Evolutionary conservation across 1,140 invertebrate genomes (phyloP).

Genomic region (Drosophila seguyi): DNA sequence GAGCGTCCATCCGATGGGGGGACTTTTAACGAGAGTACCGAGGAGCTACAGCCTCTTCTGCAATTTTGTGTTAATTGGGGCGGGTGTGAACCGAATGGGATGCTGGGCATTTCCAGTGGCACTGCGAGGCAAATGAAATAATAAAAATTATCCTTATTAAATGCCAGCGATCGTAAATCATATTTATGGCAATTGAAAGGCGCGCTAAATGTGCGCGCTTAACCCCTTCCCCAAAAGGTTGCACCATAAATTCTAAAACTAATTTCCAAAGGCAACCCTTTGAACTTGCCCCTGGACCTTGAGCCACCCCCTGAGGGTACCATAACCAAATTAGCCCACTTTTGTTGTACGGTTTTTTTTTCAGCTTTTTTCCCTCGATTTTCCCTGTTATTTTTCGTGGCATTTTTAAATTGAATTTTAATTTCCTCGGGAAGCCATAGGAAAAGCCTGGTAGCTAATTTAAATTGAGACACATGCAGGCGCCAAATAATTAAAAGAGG

Average conservation of each 20-base stretch:
- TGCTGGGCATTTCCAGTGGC: conserved; percentile 30
- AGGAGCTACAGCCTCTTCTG: conserved; percentile 25
- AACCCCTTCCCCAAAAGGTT: not conserved
- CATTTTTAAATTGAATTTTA: conserved; percentile 84
- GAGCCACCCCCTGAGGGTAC: conserved; percentile 39
- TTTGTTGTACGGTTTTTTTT: conserved; percentile 63
- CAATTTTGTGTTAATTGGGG: conserved; percentile 56
- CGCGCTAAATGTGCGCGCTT: conserved; percentile 41
- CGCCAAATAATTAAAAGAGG: conserved; percentile 79
- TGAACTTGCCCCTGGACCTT: conserved; percentile 51
- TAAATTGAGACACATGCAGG: conserved; percentile 83
- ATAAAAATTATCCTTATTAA: conserved; percentile 79
- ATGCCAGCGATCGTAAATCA: conserved; percentile 76
- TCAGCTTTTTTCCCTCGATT: conserved; percentile 22
- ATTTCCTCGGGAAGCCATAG: conserved; percentile 53
- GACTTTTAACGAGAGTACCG: not conserved
- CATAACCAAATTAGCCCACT: conserved; percentile 69
- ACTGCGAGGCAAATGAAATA: conserved; percentile 21
- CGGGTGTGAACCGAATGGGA: conserved; percentile 46
- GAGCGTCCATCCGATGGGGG: not conserved
- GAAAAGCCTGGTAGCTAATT: conserved; percentile 69
- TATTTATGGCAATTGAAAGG: conserved; percentile 83
- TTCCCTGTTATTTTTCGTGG: conserved; percentile 69
- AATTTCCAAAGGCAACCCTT: conserved; percentile 76
- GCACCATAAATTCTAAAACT: conserved; percentile 74